A percentile compares a stretch with the other conserved stretches of the same genome.
Evolutionary conservation across 92 coral and sea anemone species (phyloP).

Genomic region (Palythoa heliodiscus): DNA sequence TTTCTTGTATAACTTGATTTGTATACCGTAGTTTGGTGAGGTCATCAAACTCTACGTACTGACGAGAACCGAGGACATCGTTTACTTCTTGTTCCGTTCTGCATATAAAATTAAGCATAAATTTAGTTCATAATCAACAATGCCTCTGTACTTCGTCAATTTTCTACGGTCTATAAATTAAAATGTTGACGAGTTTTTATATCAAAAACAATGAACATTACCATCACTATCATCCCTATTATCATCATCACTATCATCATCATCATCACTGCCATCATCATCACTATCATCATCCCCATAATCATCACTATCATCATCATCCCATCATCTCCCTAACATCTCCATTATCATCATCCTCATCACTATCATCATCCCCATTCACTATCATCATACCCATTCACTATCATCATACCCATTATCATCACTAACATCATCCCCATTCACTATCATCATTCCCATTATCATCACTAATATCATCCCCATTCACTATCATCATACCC

Average conservation of each 20-base stretch:
- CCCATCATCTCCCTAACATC: not conserved
- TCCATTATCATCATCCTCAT: not conserved
- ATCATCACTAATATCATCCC: no score
- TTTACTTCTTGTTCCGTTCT: slow-evolving; percentile 72
- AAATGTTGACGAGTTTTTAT: not conserved
- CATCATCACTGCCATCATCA: not conserved
- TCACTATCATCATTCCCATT: no score
- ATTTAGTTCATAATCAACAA: not conserved
- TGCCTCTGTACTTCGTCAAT: not conserved
- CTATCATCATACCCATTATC: not conserved
- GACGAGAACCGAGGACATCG: slow-evolving; percentile 54
- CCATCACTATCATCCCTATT: not conserved
- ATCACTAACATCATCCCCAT: not conserved
- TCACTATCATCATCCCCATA: not conserved
- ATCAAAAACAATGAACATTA: no score
- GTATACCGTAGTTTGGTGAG: slow-evolving; percentile 57
- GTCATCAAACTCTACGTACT: slow-evolving; percentile 57
- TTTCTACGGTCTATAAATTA: not conserved
- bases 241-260: not conserved
- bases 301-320: not conserved
- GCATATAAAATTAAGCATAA: not conserved
- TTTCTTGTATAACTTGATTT: slow-evolving; percentile 70
- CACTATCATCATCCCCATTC: not conserved
- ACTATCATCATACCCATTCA: not conserved
- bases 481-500: no score